These are phyloP conservation scores for Setophaga coronata DNA, from an alignment of 2,113 vertebrate genomes.

Conservation along the genomic window DNA sequence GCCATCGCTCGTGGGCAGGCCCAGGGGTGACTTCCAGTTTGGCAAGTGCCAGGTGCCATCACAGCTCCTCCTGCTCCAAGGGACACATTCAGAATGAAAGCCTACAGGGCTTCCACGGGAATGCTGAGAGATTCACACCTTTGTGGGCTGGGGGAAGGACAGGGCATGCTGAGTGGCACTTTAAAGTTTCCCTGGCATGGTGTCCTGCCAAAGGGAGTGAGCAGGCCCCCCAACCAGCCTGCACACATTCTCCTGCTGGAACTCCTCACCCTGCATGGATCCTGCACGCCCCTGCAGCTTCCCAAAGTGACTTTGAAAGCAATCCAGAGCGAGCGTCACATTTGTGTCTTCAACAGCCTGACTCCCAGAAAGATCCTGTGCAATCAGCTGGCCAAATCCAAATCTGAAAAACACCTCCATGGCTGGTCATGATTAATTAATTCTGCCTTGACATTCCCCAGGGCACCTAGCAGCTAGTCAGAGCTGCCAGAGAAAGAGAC, in stretches of 20 bases:
- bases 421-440: slow-evolving; percentile 55
- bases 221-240: background rate
- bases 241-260: background rate
- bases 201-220: background rate
- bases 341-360: background rate
- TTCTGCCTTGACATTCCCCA: slow-evolving; percentile 40
- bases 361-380: background rate
- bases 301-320: background rate
- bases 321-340: background rate
- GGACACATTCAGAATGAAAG: background rate
- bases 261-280: background rate
- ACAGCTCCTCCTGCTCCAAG: background rate
- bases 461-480: slow-evolving; percentile 34
- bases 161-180: background rate
- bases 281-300: background rate
- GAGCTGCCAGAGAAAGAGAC: background rate
- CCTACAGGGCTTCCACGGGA: background rate
- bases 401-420: slow-evolving; percentile 45
- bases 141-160: background rate
- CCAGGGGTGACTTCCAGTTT: background rate
- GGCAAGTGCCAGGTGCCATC: background rate
- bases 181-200: background rate
- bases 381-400: slow-evolving; percentile 26
- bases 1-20: background rate
- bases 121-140: background rate